Evolutionary conservation across 2,888 invertebrate genomes (phyloP), one percentile per base, ranked within the genome.

Genomic region (Caenorhabditis auriculariae): DNA sequence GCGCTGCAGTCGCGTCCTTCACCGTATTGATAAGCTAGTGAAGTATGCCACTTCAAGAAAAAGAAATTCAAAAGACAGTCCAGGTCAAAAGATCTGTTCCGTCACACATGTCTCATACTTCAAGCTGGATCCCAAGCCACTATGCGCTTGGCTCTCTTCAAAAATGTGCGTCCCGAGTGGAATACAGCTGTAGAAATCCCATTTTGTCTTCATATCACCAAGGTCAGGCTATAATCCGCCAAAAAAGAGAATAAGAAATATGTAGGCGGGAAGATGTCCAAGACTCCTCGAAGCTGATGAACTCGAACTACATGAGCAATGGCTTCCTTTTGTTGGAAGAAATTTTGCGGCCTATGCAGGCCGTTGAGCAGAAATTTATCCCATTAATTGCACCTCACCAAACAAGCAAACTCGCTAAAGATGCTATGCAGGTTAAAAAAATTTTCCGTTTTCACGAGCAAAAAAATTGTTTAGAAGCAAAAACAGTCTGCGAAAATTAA

Each of bases 81-180:
- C 24, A 44, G 44, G 15, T n/a, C 44, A 0, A 60, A 64, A 37
- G 41, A 54, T n/a, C 37, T 64, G 19, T 12, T 56, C 19, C 23
- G 41, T 7, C 53, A 65, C 23, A 53, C 65, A 0, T 60, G 58
- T 28, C 37, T 65, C 6, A 60, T 65, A 35, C 49, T 60, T 0
- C 65, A 65, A 45, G 65, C 60, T 3, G 60, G 65, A 21, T 47
- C 65, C 4, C 60, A 60, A n/a, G 49, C 65, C 15, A 59, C 65
- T 19, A 52, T 60, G 54, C 43, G 65, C 9, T 45, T 65, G 6
- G 58, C 59, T 12, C 54, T 56, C 3, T 52, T 57, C 27, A 27
- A 15, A 0, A 24, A 46, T 35, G 37, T 65, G 19, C 58, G 53
- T 7, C 7, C n/a, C 0, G 55, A 63, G 38, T 63, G 63, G 63